Evolutionary conservation across 2,797 vertebrate genomes (phyloP), one percentile per base, ranked within the genome.

Genomic region (Fundulus diaphanus): DNA sequence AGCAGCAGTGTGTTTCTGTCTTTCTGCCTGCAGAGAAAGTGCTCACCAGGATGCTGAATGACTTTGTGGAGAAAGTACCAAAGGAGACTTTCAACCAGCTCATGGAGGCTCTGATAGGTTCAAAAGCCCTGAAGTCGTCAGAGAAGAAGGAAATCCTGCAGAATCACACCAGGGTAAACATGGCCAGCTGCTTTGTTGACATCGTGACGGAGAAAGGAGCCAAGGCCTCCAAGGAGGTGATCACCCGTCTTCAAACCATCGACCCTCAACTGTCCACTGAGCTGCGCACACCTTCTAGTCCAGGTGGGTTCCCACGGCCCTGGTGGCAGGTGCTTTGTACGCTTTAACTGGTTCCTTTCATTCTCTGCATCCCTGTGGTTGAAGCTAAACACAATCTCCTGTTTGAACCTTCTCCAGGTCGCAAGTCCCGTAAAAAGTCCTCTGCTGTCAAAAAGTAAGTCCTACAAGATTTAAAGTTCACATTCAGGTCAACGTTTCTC

Each of bases 91-190:
- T 65, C 1, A 24, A 27, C 13, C 61, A 65, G 6, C 61, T 65
- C 61, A 65, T 65, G 61, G 33, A 40, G 35, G 5, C 61, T 65
- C 35, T 65, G 11, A 40, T 65, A 24, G 15, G 20, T 40, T 8
- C 11, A 12, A 65, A 40, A 22, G 40, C 35, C 35, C 13, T 65
- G 61, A 65, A 40, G 61, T 15, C 61, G 5, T 40, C 61, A n/a
- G 61, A 65, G 61, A 65, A 40, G 61, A 22, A 65, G 11, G n/a
- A 24, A 6, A 65, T 65, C 35, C 61, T 65, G 1, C 61, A 65
- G 61, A 65, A 65, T 35, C 61, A 65, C 35, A 65, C 61, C 61
- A 65, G 35, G 7, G 61, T 65, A 4, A 65, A 65, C 20, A 65
- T 65, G 61, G 61, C 61, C 35, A 65, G 61, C 22, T 65, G 61